Percentiles rank a stretch among this genome's conserved stretches.
Evolutionary conservation across 2,888 invertebrate genomes (phyloP).

Genomic region (Tyria jacobaeae): DNA sequence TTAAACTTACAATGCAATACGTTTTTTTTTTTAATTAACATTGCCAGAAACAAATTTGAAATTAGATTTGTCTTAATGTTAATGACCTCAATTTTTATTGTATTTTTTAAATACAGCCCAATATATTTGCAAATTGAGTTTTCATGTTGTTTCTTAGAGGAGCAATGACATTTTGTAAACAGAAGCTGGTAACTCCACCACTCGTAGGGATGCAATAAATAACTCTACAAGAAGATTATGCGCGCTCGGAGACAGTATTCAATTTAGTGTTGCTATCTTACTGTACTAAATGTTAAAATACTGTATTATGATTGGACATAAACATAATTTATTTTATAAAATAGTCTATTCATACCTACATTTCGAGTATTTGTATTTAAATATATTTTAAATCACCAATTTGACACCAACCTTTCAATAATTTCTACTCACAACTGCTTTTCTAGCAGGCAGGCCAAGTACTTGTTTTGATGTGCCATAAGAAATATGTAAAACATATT

Average conservation of each 20-base stretch:
- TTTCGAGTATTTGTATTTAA: too few relatives aligned
- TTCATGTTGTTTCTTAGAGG: not conserved
- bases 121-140: not conserved
- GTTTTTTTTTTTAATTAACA: not conserved
- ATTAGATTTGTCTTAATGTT: too few relatives aligned
- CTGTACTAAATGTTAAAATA: slow-evolving; percentile 6
- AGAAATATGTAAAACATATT: too few relatives aligned
- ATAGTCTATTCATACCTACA: not conserved
- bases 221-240: slow-evolving; percentile 40
- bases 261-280: slow-evolving; percentile 23
- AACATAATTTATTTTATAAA: not conserved
- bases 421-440: too few relatives aligned
- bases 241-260: slow-evolving; percentile 34
- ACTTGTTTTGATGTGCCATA: too few relatives aligned
- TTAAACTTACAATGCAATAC: not conserved
- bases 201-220: slow-evolving; percentile 27
- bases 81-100: too few relatives aligned
- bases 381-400: too few relatives aligned
- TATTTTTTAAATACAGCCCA: too few relatives aligned
- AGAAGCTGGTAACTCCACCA: slow-evolving; percentile 9
- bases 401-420: too few relatives aligned
- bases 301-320: not conserved
- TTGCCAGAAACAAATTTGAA: too few relatives aligned
- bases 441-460: too few relatives aligned
- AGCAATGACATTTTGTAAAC: not conserved